phyloP scores from a whole-genome alignment of 2,888 invertebrate genomes.

The Lasioglossum oenotherae region DNA sequence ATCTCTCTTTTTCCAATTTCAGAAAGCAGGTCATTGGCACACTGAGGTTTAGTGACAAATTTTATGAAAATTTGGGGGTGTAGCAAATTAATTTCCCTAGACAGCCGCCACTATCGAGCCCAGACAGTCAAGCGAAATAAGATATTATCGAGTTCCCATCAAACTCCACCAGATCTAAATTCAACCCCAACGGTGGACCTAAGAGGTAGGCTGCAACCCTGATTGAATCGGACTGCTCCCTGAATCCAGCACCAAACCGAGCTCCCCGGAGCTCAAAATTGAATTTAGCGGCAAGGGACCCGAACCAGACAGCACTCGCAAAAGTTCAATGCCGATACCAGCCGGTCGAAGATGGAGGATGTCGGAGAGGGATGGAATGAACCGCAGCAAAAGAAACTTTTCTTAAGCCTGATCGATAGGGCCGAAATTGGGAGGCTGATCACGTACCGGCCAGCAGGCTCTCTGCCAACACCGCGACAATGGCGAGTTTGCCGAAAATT shows the following conservation, averaged over 20 bases:
- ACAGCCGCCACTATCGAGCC: not conserved
- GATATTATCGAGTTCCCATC: not conserved
- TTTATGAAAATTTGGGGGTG: not conserved
- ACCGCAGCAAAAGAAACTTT: constrained; percentile 31
- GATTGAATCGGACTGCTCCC: constrained; percentile 3
- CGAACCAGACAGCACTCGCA: not conserved
- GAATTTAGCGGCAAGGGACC: not conserved
- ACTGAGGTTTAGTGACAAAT: not conserved
- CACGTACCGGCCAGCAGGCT: constrained; percentile 38
- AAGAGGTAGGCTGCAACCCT: not conserved
- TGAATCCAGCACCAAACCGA: not conserved
- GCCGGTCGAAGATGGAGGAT: not conserved
- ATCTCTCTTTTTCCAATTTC: not conserved
- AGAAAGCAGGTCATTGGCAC: not conserved
- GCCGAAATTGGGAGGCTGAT: constrained; percentile 31
- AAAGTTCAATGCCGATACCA: constrained; percentile 17
- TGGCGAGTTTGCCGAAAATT: constrained; percentile 47
- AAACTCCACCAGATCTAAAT: not conserved
- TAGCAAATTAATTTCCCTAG: not conserved
- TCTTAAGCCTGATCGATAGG: constrained; percentile 46
- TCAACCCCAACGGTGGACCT: not conserved
- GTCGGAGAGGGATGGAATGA: not conserved
- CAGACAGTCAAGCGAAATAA: not conserved
- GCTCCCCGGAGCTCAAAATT: not conserved
- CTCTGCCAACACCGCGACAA: constrained; percentile 51